A percentile compares a stretch with the other conserved stretches of the same genome.
These are phyloP conservation scores for Philotrypesis tridentata DNA, from an alignment of 1,140 invertebrate genomes.

Conservation along the genomic window DNA sequence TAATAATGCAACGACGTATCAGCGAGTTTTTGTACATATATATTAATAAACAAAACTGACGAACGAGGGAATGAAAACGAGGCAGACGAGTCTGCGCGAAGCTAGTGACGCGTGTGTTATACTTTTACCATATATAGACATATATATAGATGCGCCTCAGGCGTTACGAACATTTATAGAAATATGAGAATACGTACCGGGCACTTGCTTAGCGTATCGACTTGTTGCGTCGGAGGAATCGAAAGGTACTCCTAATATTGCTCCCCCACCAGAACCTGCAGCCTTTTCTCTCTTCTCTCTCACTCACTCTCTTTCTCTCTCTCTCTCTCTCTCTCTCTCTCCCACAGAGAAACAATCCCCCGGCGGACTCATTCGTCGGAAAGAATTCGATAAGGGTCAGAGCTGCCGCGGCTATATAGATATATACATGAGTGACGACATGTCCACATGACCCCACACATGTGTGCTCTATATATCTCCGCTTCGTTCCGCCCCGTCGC, in stretches of 20 bases:
- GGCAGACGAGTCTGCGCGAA: too few relatives aligned
- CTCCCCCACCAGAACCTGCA: background rate
- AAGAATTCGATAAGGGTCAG: slow-evolving; percentile 23
- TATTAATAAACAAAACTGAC: background rate
- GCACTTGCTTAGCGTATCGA: background rate
- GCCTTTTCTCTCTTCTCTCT: background rate
- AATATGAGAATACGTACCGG: too few relatives aligned
- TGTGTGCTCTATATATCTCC: background rate
- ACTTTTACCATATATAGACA: too few relatives aligned
- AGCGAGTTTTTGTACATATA: too few relatives aligned
- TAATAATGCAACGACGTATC: background rate
- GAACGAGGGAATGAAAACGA: too few relatives aligned
- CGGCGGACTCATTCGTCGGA: background rate
- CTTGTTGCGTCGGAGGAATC: slow-evolving; percentile 32
- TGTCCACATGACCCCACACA: background rate
- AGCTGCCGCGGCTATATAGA: background rate
- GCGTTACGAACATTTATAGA: background rate
- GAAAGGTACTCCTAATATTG: slow-evolving; percentile 14
- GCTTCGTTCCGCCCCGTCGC: background rate
- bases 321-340: background rate
- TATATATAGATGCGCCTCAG: too few relatives aligned
- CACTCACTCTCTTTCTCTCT: background rate
- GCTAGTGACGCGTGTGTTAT: too few relatives aligned
- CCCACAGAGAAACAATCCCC: background rate
- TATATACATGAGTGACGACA: background rate